A percentile compares a stretch with the other conserved stretches of the same genome.
Evolutionary conservation across 2,888 invertebrate genomes (phyloP).

Genomic region (Argyresthia albistria): DNA sequence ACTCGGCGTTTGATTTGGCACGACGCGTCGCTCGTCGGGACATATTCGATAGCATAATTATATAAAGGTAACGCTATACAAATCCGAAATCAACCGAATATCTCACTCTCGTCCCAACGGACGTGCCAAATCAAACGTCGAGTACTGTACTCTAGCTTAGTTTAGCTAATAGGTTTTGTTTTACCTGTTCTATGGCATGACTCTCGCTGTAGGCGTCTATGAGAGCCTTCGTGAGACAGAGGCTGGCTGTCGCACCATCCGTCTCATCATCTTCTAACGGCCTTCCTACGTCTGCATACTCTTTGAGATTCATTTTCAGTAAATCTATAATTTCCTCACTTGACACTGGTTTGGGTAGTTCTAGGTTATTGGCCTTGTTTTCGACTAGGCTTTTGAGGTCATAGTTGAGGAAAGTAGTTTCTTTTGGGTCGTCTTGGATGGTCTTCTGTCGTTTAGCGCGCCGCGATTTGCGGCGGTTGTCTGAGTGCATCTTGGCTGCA

Average conservation of each 20-base stretch:
- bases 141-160: constrained; percentile 15
- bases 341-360: constrained; percentile 28
- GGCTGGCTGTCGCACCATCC: constrained; percentile 39
- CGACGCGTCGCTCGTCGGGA: too few species aligned
- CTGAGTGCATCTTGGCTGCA: constrained; percentile 44
- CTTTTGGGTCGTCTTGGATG: constrained; percentile 28
- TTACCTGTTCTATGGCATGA: constrained; percentile 69
- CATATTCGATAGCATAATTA: too few species aligned
- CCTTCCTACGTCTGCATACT: constrained; percentile 27
- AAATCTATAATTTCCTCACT: constrained; percentile 36
- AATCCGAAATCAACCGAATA: too few species aligned
- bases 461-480: constrained; percentile 42
- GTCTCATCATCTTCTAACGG: constrained; percentile 37
- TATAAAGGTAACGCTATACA: too few species aligned
- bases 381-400: constrained; percentile 38
- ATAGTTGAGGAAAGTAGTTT: constrained; percentile 21
- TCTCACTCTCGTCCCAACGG: too few species aligned
- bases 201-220: constrained; percentile 78
- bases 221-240: constrained; percentile 58
- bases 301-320: constrained; percentile 40
- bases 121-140: too few species aligned
- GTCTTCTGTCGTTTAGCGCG: constrained; percentile 51
- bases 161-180: constrained; percentile 56
- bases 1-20: too few species aligned
- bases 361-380: constrained; percentile 35